Base-by-base conservation (phyloP, 2,797 vertebrate species). In the Cyclopterus lumpus region DNA sequence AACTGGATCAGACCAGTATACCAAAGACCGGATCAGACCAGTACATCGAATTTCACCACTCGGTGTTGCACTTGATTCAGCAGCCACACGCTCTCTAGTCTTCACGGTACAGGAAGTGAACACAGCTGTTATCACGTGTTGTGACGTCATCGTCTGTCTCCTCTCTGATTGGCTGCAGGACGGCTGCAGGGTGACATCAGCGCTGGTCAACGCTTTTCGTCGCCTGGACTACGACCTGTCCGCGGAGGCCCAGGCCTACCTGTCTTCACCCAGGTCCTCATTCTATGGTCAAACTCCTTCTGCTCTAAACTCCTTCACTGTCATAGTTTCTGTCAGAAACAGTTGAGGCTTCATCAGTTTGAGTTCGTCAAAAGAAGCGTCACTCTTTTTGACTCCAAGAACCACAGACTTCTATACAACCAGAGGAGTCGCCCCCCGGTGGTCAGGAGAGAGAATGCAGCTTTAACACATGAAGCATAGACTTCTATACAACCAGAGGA, bases 161-260 rank as follows among this genome's bases (percentile, higher is more conserved):
- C 40, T 53, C 26, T 87, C 54, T 77, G 65, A 76, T 60, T 88
- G 76, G 72, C 36, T 76, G 46, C 81, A 91, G 71, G 86, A 83
- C 3, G 59, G 65, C 0, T 44, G 69, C 28, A 75, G 51, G 34
- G 24, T 86, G 22, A 70, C 77, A 7, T 66, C 86, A 12, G 91
- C 89, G 0, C 75, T 94, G 77, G 44, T 80, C 34, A 89, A 65
- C 0, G 92, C 92, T 24, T 93, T 94, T 79, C 67, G 78, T 67
- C 89, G 91, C 44, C 89, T 94, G 6, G 93, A 94, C 84, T 86
- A 83, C 1, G 92, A 94, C 68, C 84, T 94, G 22, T 93, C 93
- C 3, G 81, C 92, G 57, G 93, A 94, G 77, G 92, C 92, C 30
- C 92, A 93, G 80, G 89, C 92, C 22, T 81, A 91, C 69, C 72